Conservation (phyloP, 2,888 invertebrate species). For the Apotomis capreana region DNA sequence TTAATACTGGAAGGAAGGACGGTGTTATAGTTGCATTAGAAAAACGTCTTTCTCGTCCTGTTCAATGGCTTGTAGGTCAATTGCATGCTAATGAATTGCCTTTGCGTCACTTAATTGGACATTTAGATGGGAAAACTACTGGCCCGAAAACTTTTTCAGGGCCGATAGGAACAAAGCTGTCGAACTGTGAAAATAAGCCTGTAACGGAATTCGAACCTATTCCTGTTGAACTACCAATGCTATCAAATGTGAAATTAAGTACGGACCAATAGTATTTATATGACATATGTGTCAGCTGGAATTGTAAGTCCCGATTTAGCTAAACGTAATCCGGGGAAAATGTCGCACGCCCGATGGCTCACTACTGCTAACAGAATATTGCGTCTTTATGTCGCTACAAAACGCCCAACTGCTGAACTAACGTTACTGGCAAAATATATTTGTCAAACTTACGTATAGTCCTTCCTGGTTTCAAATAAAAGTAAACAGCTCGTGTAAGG, state of each 20-base stretch:
- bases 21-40: conserved; percentile 45
- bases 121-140: conserved; percentile 44
- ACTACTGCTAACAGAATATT: conserved; percentile 44
- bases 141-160: conserved; percentile 43
- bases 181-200: conserved; percentile 41
- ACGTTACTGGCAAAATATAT: conserved; percentile 5
- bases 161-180: conserved; percentile 41
- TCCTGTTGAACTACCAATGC: conserved; percentile 26
- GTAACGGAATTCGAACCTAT: conserved; percentile 38
- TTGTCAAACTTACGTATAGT: conserved; percentile 6
- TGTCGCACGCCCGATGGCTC: conserved; percentile 43
- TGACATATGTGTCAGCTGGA: conserved; percentile 36
- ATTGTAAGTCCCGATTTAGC: conserved; percentile 36
- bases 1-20: conserved; percentile 43
- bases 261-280: conserved; percentile 40
- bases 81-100: conserved; percentile 45
- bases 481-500: conserved; percentile 9
- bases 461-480: conserved; percentile 15
- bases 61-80: conserved; percentile 44
- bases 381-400: conserved; percentile 40
- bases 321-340: conserved; percentile 41
- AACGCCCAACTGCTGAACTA: conserved; percentile 13
- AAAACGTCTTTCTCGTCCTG: conserved; percentile 41
- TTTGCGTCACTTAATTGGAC: conserved; percentile 42
- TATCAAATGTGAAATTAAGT: conserved; percentile 33